phyloP scores from a whole-genome alignment of 2,888 invertebrate species.

The Drosophila paranaensis region DNA sequence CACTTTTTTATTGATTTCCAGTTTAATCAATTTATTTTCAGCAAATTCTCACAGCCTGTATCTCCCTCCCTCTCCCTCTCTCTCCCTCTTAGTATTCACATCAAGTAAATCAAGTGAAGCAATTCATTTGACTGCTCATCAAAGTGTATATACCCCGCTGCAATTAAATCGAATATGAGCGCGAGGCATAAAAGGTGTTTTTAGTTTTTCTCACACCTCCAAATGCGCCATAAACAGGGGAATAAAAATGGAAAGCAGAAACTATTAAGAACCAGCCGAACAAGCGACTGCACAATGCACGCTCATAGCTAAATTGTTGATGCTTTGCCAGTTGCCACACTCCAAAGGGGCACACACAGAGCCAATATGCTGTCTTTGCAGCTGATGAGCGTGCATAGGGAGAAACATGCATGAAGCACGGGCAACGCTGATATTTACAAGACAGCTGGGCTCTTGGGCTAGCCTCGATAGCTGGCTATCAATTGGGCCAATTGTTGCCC shows the following conservation, averaged over 20 bases:
- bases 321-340: not conserved
- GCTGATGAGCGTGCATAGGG: not conserved
- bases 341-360: not conserved
- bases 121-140: not conserved
- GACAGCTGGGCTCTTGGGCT: constrained; percentile 20
- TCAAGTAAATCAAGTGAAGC: not conserved
- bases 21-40: not conserved
- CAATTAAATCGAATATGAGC: constrained; percentile 4
- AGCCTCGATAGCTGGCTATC: constrained; percentile 36
- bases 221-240: not conserved
- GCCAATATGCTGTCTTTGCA: not conserved
- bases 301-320: not conserved
- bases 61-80: not conserved
- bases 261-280: not conserved
- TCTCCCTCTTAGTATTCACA: not conserved
- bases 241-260: not conserved
- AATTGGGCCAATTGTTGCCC: constrained; percentile 40
- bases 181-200: constrained; percentile 8
- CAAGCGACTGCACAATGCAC: not conserved
- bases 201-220: constrained; percentile 25
- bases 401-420: not conserved
- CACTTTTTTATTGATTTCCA: not conserved
- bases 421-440: constrained; percentile 16
- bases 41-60: not conserved
- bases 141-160: not conserved